A percentile compares a stretch with the other conserved stretches of the same genome.
These are phyloP conservation scores for Bathybates hornii DNA, from an alignment of 2,113 vertebrate genomes.

Conservation along the genomic window DNA sequence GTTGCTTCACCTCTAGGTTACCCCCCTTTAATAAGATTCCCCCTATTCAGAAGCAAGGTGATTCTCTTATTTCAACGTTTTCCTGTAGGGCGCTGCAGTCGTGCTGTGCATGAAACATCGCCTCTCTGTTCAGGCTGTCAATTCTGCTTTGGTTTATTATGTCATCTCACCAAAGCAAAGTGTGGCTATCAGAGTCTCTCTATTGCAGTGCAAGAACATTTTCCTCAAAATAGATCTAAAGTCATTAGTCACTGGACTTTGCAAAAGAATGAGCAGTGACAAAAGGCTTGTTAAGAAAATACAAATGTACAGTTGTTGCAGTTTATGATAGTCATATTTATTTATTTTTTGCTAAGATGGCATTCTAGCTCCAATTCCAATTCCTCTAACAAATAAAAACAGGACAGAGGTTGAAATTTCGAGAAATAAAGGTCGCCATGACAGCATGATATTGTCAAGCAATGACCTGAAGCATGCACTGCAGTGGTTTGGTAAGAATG, in stretches of 20 bases:
- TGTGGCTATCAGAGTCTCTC: not conserved
- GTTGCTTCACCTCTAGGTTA: constrained; percentile 25
- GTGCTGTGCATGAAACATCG: not conserved
- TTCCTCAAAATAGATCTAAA: not conserved
- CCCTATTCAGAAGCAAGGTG: constrained; percentile 16
- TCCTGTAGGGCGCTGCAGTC: constrained; percentile 6
- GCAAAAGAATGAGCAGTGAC: not conserved
- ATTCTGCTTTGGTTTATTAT: not conserved
- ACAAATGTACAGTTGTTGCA: not conserved
- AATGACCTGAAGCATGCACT: not conserved
- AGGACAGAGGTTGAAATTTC: not conserved
- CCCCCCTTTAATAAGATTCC: constrained; percentile 8
- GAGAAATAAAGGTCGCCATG: not conserved
- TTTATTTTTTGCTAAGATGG: not conserved
- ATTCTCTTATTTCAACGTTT: constrained; percentile 29
- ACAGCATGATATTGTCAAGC: not conserved
- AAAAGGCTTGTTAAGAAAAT: not conserved
- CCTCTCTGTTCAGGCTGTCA: not conserved
- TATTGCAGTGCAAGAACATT: not conserved
- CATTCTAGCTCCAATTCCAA: not conserved
- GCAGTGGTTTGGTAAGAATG: not conserved
- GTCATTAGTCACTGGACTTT: not conserved
- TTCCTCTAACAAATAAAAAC: not conserved
- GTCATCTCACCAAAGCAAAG: not conserved
- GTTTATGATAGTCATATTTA: not conserved